phyloP scores from a whole-genome alignment of 2,888 invertebrate genomes.

The Eilema caniola region DNA sequence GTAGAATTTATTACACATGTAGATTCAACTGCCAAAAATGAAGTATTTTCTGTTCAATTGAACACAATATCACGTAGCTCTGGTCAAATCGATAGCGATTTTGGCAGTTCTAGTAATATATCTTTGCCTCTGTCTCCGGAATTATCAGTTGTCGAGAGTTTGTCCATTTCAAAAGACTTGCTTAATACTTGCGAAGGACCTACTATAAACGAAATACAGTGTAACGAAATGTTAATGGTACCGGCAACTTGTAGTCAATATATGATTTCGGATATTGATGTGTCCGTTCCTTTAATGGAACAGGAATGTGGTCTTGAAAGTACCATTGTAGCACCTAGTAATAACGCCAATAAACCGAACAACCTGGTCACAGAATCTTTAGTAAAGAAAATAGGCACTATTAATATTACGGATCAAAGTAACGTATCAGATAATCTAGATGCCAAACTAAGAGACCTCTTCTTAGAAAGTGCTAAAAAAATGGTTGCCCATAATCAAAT shows the following conservation, averaged over 20 bases:
- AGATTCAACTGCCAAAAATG: slow-evolving; percentile 37
- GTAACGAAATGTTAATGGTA: slow-evolving; percentile 37
- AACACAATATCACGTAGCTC: slow-evolving; percentile 17
- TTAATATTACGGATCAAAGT: slow-evolving; percentile 60
- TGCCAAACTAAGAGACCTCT: slow-evolving; percentile 64
- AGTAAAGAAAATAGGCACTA: slow-evolving; percentile 60
- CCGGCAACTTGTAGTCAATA: slow-evolving; percentile 56
- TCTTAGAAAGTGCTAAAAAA: slow-evolving; percentile 78
- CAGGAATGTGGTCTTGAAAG: slow-evolving; percentile 64
- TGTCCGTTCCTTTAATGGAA: slow-evolving; percentile 72
- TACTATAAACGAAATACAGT: slow-evolving; percentile 60
- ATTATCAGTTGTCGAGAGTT: slow-evolving; percentile 77
- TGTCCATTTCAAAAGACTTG: slow-evolving; percentile 68
- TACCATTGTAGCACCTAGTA: slow-evolving; percentile 34
- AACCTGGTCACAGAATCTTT: slow-evolving; percentile 60
- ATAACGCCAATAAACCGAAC: slow-evolving; percentile 36
- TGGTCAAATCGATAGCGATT: slow-evolving; percentile 33
- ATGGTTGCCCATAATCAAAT: slow-evolving; percentile 35
- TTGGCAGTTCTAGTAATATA: slow-evolving; percentile 69
- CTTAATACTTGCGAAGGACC: slow-evolving; percentile 51
- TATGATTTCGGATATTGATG: slow-evolving; percentile 63
- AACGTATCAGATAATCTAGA: slow-evolving; percentile 70
- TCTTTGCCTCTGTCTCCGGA: slow-evolving; percentile 77
- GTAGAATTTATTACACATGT: slow-evolving; percentile 32
- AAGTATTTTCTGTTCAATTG: slow-evolving; percentile 26